A percentile compares a stretch with the other conserved stretches of the same genome.
These are phyloP conservation scores for Lapara coniferarum DNA, from an alignment of 2,888 invertebrate species.

Conservation along the genomic window DNA sequence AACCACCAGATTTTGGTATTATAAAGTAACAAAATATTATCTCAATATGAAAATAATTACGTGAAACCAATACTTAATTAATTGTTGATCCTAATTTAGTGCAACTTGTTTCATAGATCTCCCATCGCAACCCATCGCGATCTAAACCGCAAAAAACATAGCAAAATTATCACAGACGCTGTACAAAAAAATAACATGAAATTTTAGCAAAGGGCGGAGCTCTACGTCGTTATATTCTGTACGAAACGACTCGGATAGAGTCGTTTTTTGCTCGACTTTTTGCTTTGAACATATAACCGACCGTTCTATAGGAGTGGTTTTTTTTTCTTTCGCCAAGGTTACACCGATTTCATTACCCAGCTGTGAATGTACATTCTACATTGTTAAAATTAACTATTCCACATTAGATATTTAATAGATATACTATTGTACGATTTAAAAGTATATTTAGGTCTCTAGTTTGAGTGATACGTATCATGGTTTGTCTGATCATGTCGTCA, in stretches of 20 bases:
- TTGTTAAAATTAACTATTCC: slow-evolving; percentile 20
- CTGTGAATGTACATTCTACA: slow-evolving; percentile 26
- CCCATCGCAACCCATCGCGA: no score
- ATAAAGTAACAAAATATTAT: no score
- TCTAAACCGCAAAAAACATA: not conserved
- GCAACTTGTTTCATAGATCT: no score
- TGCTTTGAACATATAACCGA: slow-evolving; percentile 22
- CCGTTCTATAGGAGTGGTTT: slow-evolving; percentile 19
- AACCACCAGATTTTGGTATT: no score
- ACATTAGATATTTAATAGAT: slow-evolving; percentile 9
- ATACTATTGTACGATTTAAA: not conserved
- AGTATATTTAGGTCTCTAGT: not conserved
- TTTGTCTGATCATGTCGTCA: no score
- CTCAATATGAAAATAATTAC: no score
- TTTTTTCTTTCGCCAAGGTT: slow-evolving; percentile 24
- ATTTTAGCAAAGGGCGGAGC: slow-evolving; percentile 25
- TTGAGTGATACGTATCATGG: not conserved
- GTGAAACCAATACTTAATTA: no score
- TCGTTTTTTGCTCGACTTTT: slow-evolving; percentile 25
- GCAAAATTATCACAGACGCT: slow-evolving; percentile 20
- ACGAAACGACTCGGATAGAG: slow-evolving; percentile 20
- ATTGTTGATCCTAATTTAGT: no score
- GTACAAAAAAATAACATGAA: slow-evolving; percentile 22
- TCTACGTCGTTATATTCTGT: slow-evolving; percentile 22
- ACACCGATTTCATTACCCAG: slow-evolving; percentile 24